Base-by-base conservation (phyloP, 1,140 invertebrate species). In the Drosophila orena region DNA sequence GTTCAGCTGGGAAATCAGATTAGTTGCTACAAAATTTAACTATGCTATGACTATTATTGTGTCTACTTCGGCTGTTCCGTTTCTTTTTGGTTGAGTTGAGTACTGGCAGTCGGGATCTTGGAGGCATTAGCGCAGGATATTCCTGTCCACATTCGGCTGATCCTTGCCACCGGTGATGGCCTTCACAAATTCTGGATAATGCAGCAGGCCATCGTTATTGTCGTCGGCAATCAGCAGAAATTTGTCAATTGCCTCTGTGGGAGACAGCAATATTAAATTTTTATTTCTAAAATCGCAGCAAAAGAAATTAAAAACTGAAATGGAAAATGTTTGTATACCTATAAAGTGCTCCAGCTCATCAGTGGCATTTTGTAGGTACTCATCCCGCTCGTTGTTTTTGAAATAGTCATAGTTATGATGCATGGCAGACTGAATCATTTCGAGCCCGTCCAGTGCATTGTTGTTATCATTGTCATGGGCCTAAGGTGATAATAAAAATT, bases 181-280 rank as follows among this genome's bases (percentile, higher is more conserved):
- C 52, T 91, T 91, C 1, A 95, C 94, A 83, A 96, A 97, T 92
- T 97, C 97, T 1, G 94, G 91, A 81, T 97, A 97, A 60, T 94
- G 96, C 35, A 97, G 89, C 79, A 95, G 96, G 1, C 97, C 97
- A 90, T 97, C 96, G 47, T 95, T 94, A 89, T 97, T 94, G 5
- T 94, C 81, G 84, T 97, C 97, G 84, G 97, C 96, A 86, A 96
- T 95, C 64, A 93, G 92, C 11, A 97, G 81, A 22, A 97, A 95
- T 85, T 94, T 94, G 77, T 97, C 97, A 62, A 97, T 96, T 27
- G 96, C 92, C 78, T 95, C 96, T 97, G 92, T 11, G 92, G 20
- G 14, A 17, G 92, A 40, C 20, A 44, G 3, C 6, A 37, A 15
- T 40, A 15, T 40, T 14, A 22, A 24, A 24, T 24, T 24, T 22